phyloP scores from a whole-genome alignment of 2,113 vertebrate species.

The Melanostigma gelatinosum region DNA sequence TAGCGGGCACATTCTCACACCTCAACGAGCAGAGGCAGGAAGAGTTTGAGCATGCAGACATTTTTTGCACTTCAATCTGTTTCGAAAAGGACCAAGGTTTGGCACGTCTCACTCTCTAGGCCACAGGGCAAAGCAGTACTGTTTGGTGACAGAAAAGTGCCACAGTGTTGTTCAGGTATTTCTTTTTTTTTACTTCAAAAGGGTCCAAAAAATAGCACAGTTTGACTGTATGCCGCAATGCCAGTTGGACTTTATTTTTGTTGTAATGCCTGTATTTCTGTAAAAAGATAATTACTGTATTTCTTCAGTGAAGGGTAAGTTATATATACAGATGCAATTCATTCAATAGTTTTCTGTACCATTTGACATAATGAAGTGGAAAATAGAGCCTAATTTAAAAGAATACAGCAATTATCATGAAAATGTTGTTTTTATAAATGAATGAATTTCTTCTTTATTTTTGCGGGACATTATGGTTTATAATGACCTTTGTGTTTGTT shows the following conservation, averaged over 20 bases:
- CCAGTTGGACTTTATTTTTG: neutral
- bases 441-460: neutral
- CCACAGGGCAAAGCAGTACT: neutral
- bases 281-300: neutral
- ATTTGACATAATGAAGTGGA: neutral
- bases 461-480: neutral
- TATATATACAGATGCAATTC: neutral
- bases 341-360: neutral
- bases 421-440: neutral
- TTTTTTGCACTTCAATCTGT: neutral
- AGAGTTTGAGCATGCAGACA: neutral
- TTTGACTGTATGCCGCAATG: neutral
- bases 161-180: neutral
- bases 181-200: neutral
- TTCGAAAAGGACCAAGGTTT: neutral
- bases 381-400: neutral
- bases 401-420: neutral
- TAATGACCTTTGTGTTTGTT: neutral
- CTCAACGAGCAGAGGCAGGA: neutral
- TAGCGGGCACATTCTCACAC: neutral
- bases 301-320: neutral
- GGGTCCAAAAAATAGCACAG: neutral
- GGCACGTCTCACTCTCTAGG: neutral
- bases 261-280: neutral
- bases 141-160: neutral